Percentiles rank a stretch among this genome's conserved stretches.
These are phyloP conservation scores for Scarus forsteni DNA, from an alignment of 2,797 vertebrate species.

Conservation along the genomic window DNA sequence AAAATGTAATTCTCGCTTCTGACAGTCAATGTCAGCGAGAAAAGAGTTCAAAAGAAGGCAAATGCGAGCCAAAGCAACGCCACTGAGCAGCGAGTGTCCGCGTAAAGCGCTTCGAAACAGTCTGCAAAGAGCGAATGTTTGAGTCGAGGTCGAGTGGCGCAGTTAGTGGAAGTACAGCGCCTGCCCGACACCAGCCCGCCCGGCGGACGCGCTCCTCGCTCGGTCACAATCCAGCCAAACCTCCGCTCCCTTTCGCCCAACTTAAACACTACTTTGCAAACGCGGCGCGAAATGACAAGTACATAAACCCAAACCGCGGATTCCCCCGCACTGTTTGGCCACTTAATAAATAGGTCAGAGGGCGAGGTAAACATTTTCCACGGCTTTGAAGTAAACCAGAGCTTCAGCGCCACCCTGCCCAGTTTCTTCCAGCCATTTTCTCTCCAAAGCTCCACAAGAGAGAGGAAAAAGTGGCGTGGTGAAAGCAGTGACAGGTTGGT, in stretches of 20 bases:
- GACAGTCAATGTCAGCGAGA: conserved; percentile 50
- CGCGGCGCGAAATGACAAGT: conserved; percentile 63
- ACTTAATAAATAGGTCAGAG: conserved; percentile 67
- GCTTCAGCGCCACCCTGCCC: conserved; percentile 75
- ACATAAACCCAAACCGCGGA: background rate
- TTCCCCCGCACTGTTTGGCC: conserved; percentile 8
- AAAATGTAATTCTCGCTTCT: conserved; percentile 38
- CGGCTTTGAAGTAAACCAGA: conserved; percentile 73
- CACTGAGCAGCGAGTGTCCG: background rate
- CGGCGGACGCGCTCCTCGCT: conserved; percentile 75
- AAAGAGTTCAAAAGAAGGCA: conserved; percentile 55
- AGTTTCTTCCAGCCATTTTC: conserved; percentile 79
- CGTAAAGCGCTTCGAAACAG: conserved; percentile 31
- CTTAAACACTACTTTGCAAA: conserved; percentile 70
- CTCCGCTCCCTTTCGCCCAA: conserved; percentile 64
- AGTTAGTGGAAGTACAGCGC: conserved; percentile 75
- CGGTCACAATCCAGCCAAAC: conserved; percentile 60
- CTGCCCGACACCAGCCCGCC: conserved; percentile 66
- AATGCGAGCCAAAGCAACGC: background rate
- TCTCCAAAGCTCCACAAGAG: conserved; percentile 45
- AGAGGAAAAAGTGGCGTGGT: conserved; percentile 45
- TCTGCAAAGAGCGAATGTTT: conserved; percentile 53
- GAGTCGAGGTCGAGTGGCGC: conserved; percentile 80
- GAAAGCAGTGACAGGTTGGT: conserved; percentile 42
- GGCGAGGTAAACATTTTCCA: conserved; percentile 74